A percentile compares a stretch with the other conserved stretches of the same genome.
Evolutionary conservation across 1,140 invertebrate genomes (phyloP).

Genomic region (Globodera rostochiensis): DNA sequence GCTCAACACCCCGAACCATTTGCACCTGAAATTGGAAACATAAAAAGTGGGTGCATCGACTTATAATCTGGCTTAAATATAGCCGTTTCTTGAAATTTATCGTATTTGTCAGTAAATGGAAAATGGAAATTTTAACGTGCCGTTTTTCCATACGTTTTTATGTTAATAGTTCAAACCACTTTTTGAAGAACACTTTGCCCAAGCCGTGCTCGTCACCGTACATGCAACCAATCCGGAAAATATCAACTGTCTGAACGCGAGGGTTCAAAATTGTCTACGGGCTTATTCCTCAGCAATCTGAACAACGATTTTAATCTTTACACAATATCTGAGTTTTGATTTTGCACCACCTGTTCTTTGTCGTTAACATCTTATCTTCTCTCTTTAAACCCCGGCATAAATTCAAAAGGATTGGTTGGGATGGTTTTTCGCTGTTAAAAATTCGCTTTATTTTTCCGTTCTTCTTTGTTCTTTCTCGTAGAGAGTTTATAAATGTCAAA

Average conservation of each 20-base stretch:
- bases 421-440: no score
- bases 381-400: neutral
- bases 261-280: slow-evolving; percentile 27
- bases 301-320: slow-evolving; percentile 3
- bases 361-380: neutral
- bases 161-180: neutral
- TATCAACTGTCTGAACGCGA: slow-evolving; percentile 33
- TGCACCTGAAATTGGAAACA: slow-evolving; percentile 32
- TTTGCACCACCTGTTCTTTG: neutral
- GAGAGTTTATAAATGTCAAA: no score
- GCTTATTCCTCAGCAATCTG: slow-evolving; percentile 29
- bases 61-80: no score
- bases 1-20: slow-evolving; percentile 39
- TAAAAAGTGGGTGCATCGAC: slow-evolving; percentile 32
- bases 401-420: neutral
- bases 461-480: no score
- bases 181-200: slow-evolving; percentile 37
- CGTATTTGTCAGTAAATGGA: no score
- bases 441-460: no score
- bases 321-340: neutral
- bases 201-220: slow-evolving; percentile 31
- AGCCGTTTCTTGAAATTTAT: no score
- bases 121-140: neutral
- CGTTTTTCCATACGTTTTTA: neutral
- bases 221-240: slow-evolving; percentile 28